These are phyloP conservation scores for Oryzias woworae DNA, from an alignment of 2,113 vertebrate genomes.

Conservation along the genomic window DNA sequence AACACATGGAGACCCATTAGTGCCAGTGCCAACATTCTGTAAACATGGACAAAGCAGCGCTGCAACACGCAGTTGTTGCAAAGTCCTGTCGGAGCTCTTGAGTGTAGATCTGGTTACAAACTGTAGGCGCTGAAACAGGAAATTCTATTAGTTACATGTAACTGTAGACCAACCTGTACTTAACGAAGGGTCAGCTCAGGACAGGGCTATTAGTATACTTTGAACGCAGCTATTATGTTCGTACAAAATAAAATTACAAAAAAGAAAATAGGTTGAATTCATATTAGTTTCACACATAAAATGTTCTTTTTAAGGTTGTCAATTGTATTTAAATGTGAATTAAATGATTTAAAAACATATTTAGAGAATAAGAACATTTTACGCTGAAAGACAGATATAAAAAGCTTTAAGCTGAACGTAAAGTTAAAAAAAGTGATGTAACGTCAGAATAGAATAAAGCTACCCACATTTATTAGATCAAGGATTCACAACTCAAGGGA, in stretches of 20 bases:
- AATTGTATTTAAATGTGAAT: no score
- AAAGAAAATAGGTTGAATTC: neutral
- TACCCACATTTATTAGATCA: conserved; percentile 44
- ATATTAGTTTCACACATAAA: no score
- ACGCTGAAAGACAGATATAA: no score
- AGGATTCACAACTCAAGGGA: conserved; percentile 55
- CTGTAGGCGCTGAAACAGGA: conserved; percentile 19
- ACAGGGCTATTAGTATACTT: conserved; percentile 7
- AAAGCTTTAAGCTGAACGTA: no score
- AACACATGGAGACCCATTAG: conserved; percentile 32
- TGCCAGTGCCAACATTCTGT: conserved; percentile 7
- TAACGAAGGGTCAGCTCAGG: conserved; percentile 8
- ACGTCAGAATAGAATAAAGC: conserved; percentile 21
- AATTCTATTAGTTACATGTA: conserved; percentile 28
- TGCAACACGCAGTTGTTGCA: conserved; percentile 13
- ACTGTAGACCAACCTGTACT: conserved; percentile 22
- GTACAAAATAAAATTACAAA: neutral
- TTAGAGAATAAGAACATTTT: no score
- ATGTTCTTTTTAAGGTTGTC: no score
- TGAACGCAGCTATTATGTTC: no score
- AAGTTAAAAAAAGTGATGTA: no score
- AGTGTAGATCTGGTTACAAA: conserved; percentile 27
- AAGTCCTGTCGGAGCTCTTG: conserved; percentile 17
- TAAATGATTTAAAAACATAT: no score
- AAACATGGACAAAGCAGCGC: conserved; percentile 19